Conservation (phyloP, 2,888 invertebrate species). For the Parasteatoda lunata region DNA sequence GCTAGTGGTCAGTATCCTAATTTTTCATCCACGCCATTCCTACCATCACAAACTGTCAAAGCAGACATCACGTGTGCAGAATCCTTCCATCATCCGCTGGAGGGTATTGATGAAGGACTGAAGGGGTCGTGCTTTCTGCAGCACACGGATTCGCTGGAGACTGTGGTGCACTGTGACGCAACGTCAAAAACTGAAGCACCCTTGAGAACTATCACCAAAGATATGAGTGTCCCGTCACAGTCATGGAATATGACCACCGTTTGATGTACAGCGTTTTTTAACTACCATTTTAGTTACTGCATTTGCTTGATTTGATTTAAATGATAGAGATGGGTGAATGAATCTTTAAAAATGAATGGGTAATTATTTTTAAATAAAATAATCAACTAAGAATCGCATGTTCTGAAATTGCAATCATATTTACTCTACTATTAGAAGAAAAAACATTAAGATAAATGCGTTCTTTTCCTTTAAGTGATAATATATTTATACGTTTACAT, state of each 20-base stretch:
- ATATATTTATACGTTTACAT: no score
- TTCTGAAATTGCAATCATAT: no score
- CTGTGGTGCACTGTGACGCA: slow-evolving; percentile 52
- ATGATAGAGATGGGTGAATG: no score
- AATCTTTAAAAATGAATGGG: no score
- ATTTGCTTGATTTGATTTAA: no score
- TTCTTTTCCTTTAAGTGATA: no score
- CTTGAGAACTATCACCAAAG: slow-evolving; percentile 37
- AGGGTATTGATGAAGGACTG: slow-evolving; percentile 34
- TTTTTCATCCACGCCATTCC: slow-evolving; percentile 32
- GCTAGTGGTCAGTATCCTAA: slow-evolving; percentile 29
- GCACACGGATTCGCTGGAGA: slow-evolving; percentile 59
- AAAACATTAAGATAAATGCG: no score
- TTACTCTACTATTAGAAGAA: no score
- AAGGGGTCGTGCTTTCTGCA: slow-evolving; percentile 57
- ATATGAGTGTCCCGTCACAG: slow-evolving; percentile 19
- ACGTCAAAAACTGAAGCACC: slow-evolving; percentile 47
- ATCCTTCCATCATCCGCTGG: slow-evolving; percentile 6
- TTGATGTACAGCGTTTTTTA: neutral
- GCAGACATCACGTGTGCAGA: slow-evolving; percentile 33
- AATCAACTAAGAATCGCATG: no score
- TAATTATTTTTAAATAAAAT: no score
- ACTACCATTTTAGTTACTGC: no score
- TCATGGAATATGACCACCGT: slow-evolving; percentile 66
- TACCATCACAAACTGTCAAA: slow-evolving; percentile 46